phyloP scores from a whole-genome alignment of 2,113 vertebrate species.

The Trematocara variabile region DNA sequence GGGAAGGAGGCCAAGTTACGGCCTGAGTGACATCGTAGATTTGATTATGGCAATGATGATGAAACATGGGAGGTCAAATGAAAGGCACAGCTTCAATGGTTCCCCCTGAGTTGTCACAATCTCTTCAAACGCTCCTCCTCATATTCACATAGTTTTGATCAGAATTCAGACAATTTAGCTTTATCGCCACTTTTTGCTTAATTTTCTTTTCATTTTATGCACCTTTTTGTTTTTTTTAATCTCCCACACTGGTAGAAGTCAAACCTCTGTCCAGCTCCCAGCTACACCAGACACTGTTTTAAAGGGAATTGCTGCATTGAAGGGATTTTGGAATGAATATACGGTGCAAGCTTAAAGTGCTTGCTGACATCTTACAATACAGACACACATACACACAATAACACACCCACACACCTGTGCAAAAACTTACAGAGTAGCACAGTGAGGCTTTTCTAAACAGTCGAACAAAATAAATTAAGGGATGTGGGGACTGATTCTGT shows the following conservation, averaged over 20 bases:
- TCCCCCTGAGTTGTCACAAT: conserved; percentile 70
- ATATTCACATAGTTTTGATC: background rate
- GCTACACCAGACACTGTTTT: conserved; percentile 44
- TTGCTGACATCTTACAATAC: conserved; percentile 60
- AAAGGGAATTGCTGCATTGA: conserved; percentile 67
- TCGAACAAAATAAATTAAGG: background rate
- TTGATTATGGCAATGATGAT: background rate
- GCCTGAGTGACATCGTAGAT: background rate
- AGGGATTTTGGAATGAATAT: conserved; percentile 29
- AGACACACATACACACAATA: background rate
- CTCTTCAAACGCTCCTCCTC: conserved; percentile 1
- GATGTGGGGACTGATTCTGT: conserved; percentile 37
- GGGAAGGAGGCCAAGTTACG: background rate
- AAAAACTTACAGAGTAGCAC: background rate
- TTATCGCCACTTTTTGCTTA: background rate
- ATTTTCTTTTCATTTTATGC: background rate
- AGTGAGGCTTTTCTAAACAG: conserved; percentile 30
- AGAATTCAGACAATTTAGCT: background rate
- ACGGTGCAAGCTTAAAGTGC: conserved; percentile 30
- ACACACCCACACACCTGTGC: background rate
- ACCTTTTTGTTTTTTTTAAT: background rate
- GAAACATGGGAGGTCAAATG: conserved; percentile 44
- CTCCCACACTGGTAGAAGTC: conserved; percentile 8
- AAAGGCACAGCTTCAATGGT: conserved; percentile 72
- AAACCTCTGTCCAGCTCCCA: background rate